phyloP scores from a whole-genome alignment of 2,797 vertebrate species.

The Decapterus maruadsi region DNA sequence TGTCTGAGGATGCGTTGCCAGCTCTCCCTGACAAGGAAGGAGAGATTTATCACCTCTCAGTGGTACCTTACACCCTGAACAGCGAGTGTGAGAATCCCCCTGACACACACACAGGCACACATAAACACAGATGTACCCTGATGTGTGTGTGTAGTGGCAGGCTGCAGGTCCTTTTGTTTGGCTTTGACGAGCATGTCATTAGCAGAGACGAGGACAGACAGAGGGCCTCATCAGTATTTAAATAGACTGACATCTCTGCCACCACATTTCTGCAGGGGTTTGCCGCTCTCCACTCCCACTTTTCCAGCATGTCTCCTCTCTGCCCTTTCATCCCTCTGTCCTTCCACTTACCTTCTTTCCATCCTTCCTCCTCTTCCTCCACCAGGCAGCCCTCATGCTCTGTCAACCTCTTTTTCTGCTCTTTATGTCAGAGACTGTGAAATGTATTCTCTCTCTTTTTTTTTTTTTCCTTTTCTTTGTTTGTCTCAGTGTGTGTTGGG shows the following conservation, averaged over 20 bases:
- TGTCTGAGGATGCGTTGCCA: slow-evolving; percentile 74
- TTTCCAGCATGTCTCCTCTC: slow-evolving; percentile 47
- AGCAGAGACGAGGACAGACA: slow-evolving; percentile 91
- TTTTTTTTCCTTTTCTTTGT: slow-evolving; percentile 35
- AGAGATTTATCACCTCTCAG: slow-evolving; percentile 92
- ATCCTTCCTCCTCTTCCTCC: slow-evolving; percentile 10
- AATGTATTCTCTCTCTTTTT: slow-evolving; percentile 53
- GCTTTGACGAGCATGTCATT: slow-evolving; percentile 95
- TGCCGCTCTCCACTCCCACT: slow-evolving; percentile 55
- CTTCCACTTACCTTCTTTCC: slow-evolving; percentile 64
- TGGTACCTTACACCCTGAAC: slow-evolving; percentile 80
- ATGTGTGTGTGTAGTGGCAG: slow-evolving; percentile 89
- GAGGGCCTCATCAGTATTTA: slow-evolving; percentile 94
- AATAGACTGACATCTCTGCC: slow-evolving; percentile 93
- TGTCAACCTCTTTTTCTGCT: slow-evolving; percentile 30
- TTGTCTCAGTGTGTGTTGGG: slow-evolving; percentile 56
- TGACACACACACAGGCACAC: slow-evolving; percentile 26
- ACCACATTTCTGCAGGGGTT: slow-evolving; percentile 82
- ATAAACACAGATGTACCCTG: slow-evolving; percentile 59
- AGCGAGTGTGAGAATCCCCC: slow-evolving; percentile 56
- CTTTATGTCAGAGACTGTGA: slow-evolving; percentile 45
- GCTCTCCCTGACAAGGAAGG: slow-evolving; percentile 91
- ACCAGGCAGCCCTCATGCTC: slow-evolving; percentile 10
- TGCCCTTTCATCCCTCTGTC: slow-evolving; percentile 61
- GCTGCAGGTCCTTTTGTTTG: slow-evolving; percentile 86